phyloP scores from a whole-genome alignment of 2,113 vertebrate genomes.

The Centropus bengalensis region DNA sequence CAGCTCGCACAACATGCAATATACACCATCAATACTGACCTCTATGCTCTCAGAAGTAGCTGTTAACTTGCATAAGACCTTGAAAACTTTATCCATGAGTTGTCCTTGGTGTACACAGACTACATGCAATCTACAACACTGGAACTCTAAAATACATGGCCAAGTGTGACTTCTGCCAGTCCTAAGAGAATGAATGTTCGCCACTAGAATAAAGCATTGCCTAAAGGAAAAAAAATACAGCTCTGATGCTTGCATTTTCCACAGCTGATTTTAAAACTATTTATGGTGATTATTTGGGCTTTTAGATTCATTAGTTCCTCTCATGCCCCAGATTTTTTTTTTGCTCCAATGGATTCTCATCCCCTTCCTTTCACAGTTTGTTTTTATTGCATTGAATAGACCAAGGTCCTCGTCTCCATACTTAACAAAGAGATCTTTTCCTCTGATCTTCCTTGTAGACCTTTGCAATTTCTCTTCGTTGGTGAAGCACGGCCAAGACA shows the following conservation, averaged over 20 bases:
- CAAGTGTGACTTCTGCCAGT: background rate
- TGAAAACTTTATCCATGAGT: background rate
- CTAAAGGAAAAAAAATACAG: background rate
- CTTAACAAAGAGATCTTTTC: background rate
- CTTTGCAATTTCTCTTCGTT: background rate
- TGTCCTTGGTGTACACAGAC: background rate
- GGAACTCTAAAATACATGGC: background rate
- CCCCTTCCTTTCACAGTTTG: background rate
- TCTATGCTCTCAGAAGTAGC: background rate
- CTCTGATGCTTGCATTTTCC: background rate
- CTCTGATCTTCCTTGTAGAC: background rate
- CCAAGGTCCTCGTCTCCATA: background rate
- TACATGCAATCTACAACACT: background rate
- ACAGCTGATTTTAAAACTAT: background rate
- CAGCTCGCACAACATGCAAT: accelerated
- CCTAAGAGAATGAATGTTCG: background rate
- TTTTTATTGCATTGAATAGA: background rate
- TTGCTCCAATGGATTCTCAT: background rate
- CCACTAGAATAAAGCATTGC: background rate
- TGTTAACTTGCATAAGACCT: background rate
- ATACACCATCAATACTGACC: accelerated
- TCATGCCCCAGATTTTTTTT: too few relatives aligned
- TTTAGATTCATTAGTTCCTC: background rate
- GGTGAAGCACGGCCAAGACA: background rate
- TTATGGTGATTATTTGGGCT: background rate